Evolutionary conservation across 2,888 invertebrate species (phyloP).

Genomic region (Platerodrilus igneus): DNA sequence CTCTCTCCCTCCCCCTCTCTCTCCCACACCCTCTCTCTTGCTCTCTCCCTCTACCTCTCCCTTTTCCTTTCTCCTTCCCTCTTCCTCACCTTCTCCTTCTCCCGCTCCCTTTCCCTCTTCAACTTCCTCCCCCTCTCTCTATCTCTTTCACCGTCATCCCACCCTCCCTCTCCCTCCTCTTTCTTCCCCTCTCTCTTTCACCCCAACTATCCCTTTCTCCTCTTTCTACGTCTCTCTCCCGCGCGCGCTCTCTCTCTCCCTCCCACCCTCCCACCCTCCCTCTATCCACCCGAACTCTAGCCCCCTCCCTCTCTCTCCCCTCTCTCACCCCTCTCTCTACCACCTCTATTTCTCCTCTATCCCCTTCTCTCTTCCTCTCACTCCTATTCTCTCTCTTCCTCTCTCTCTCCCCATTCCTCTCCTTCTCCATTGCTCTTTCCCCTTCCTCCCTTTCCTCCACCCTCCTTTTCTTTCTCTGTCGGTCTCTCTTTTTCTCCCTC

Average conservation of each 20-base stretch:
- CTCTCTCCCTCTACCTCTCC: too few species aligned
- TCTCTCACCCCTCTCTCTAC: neutral
- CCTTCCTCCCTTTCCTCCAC: neutral
- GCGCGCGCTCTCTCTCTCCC: too few species aligned
- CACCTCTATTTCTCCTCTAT: neutral
- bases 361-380: too few species aligned
- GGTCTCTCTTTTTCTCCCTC: neutral
- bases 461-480: neutral
- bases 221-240: neutral
- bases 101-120: neutral
- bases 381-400: neutral
- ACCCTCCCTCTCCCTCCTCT: neutral
- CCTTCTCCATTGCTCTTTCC: neutral
- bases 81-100: neutral
- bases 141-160: neutral
- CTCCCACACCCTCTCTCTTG: too few species aligned
- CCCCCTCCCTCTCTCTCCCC: neutral
- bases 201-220: neutral
- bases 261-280: neutral
- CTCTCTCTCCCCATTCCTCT: conserved; percentile 1
- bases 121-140: conserved; percentile 1
- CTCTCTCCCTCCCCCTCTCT: too few species aligned
- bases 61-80: too few species aligned
- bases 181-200: conserved; percentile 1
- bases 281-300: neutral